Conservation (phyloP, 2,888 invertebrate species). For the Cosmia pyralina region DNA sequence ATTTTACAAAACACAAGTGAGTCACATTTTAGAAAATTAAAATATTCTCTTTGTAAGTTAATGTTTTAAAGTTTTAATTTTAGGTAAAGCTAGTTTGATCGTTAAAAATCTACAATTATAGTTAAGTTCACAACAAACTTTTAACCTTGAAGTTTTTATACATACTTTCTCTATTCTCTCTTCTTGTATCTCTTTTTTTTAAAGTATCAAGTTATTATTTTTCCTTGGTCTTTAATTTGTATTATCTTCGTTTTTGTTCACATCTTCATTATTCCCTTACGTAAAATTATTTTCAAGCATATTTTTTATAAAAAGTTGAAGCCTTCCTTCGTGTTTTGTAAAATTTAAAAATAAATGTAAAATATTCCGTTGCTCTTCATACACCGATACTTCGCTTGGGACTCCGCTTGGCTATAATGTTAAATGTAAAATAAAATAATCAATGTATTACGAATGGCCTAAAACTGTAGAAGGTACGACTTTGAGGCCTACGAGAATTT, state of each 20-base stretch:
- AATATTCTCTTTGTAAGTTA: neutral
- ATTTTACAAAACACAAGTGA: constrained; percentile 54
- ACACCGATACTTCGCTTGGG: constrained; percentile 70
- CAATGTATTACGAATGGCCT: constrained; percentile 65
- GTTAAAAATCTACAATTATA: too few species aligned
- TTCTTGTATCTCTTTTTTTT: neutral
- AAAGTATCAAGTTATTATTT: neutral
- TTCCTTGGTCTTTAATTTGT: neutral
- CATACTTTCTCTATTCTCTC: neutral
- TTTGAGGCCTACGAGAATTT: constrained; percentile 73
- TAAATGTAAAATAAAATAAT: constrained; percentile 67
- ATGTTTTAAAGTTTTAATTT: neutral
- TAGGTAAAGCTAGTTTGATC: neutral
- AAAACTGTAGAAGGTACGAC: constrained; percentile 63
- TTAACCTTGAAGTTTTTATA: neutral
- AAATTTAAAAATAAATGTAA: constrained; percentile 48
- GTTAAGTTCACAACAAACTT: neutral
- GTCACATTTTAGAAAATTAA: neutral
- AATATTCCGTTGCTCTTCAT: constrained; percentile 59
- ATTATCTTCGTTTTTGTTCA: neutral
- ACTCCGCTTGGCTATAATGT: constrained; percentile 75
- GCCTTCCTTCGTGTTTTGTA: constrained; percentile 37
- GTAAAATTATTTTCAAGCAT: neutral
- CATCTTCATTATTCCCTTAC: neutral
- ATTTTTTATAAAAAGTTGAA: neutral